These are phyloP conservation scores for Eupsittula cactorum DNA, from an alignment of 2,113 vertebrate genomes.

Conservation along the genomic window DNA sequence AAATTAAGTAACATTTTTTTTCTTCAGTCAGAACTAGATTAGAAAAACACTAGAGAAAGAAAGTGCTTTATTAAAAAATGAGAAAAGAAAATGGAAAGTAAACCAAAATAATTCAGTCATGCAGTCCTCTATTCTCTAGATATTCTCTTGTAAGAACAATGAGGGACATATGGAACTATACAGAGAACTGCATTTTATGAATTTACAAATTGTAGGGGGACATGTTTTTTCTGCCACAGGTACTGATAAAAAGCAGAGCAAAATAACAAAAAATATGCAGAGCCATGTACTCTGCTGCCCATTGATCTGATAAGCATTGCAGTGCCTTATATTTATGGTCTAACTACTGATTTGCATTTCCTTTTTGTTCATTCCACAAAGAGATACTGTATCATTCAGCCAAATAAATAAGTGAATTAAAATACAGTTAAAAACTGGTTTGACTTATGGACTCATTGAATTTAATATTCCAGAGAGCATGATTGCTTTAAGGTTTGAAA, in stretches of 20 bases:
- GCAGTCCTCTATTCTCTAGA: neutral
- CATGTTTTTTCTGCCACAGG: fast-evolving
- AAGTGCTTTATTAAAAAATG: neutral
- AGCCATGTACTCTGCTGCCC: neutral
- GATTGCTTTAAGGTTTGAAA: conserved; percentile 72
- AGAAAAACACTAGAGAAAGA: neutral
- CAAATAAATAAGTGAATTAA: conserved; percentile 65
- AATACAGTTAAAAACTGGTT: conserved; percentile 47
- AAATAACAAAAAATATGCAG: neutral
- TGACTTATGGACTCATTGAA: conserved; percentile 63
- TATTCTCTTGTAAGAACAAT: neutral
- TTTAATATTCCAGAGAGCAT: conserved; percentile 69
- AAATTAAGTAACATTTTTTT: neutral
- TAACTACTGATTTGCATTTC: conserved; percentile 44
- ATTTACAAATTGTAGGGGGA: neutral
- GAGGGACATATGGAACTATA: neutral
- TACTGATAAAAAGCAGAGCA: neutral
- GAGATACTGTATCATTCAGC: conserved; percentile 24
- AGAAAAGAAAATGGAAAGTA: conserved; percentile 15
- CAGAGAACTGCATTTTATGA: neutral
- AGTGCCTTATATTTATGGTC: neutral
- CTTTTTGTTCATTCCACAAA: neutral
- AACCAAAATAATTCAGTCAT: conserved; percentile 38
- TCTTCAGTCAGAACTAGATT: neutral
- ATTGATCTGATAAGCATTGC: neutral